Evolutionary conservation across 2,888 invertebrate species (phyloP), one percentile per base, ranked within the genome.

Genomic region (Oscheius sp.): DNA sequence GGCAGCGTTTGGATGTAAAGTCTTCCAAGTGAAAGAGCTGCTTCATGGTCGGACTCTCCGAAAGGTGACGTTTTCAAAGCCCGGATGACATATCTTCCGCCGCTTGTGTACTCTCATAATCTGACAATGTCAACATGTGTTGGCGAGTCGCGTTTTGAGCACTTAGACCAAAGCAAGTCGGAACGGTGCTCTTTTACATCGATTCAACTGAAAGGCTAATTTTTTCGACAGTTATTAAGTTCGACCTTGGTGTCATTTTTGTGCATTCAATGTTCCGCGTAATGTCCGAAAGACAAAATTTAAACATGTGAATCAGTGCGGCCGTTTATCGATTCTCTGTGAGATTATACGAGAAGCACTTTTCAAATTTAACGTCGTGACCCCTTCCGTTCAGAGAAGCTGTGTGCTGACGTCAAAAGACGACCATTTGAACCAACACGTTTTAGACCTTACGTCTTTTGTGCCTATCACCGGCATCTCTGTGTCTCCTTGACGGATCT

Each of bases 21-120:
- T 91, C 15, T 91, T 90, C 80, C 89, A 90, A 79, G 91, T 91
- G 45, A 91, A 91, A 82, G 91, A 91, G 83, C 86, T 90, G 4
- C 87, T 90, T 12, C 87, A 90, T 64, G 90, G 90, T 53, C 89
- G 90, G 81, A 90, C 90, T 1, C 89, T 90, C 82, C 89, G 90
- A 84, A 90, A 90, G 89, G 91, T 91, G 17, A 50, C 25, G n/a
- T 31, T 17, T 33, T 23, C 12, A 25, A 39, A 20, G 8, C 39
- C 33, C 39, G 42, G 58, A 58, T 58, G 58, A 39, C 45, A 61
- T 61, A 61, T 61, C 61, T 39, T n/a, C 27, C 42, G 61, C 27
- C 39, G 45, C 61, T 45, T 61, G 61, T 61, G 61, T 61, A 61
- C 61, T 45, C 61, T 61, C 61, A 61, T 61, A 61, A 61, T 61